Percentiles rank a stretch among this genome's conserved stretches.
phyloP scores from a whole-genome alignment of 2,888 invertebrate genomes.

The Pyrrhia umbra region DNA sequence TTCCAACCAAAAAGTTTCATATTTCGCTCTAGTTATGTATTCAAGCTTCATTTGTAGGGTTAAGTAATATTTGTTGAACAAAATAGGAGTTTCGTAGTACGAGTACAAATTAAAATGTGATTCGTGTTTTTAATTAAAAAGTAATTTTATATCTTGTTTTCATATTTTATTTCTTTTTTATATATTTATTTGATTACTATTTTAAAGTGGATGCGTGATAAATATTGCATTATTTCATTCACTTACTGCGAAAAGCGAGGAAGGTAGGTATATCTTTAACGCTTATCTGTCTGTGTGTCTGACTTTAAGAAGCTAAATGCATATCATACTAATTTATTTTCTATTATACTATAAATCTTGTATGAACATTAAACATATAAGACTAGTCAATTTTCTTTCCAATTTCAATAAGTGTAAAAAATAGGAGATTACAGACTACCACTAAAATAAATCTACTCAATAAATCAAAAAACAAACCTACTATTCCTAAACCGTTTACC shows the following conservation, averaged over 20 bases:
- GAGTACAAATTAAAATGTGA: conserved; percentile 24
- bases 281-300: too few species aligned
- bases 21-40: conserved; percentile 53
- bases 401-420: too few species aligned
- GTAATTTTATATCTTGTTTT: not conserved
- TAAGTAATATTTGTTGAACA: conserved; percentile 43
- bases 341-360: too few species aligned
- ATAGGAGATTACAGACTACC: too few species aligned
- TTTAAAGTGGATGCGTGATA: not conserved
- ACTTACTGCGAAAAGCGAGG: not conserved
- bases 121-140: conserved; percentile 34
- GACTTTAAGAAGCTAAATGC: too few species aligned
- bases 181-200: not conserved
- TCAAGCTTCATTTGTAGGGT: conserved; percentile 59
- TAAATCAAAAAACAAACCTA: conserved; percentile 19
- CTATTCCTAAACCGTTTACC: conserved; percentile 40
- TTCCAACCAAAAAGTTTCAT: conserved; percentile 59
- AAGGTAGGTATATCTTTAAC: too few species aligned
- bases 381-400: too few species aligned
- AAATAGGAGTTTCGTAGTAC: conserved; percentile 27
- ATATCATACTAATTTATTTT: too few species aligned
- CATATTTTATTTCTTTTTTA: not conserved
- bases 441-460: not conserved
- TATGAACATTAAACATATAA: too few species aligned
- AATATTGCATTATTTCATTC: not conserved